Evolutionary conservation across 2,113 vertebrate genomes (phyloP).

Genomic region (Hippolais icterina): DNA sequence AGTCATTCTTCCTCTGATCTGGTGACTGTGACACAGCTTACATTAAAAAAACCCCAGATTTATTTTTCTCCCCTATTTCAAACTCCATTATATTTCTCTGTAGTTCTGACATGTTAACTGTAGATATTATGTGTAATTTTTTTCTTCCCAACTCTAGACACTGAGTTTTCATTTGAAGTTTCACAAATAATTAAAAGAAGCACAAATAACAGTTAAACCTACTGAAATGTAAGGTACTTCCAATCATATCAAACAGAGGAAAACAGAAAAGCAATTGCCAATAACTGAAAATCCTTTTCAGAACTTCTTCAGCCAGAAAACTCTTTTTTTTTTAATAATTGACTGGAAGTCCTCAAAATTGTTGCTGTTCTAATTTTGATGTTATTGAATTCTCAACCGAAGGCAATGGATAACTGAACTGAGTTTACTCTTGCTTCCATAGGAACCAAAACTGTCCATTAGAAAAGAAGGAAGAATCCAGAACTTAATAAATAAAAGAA

Average conservation of each 20-base stretch:
- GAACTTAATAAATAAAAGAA: neutral
- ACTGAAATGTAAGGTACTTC: neutral
- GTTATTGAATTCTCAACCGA: neutral
- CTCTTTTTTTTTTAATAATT: neutral
- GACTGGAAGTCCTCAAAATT: neutral
- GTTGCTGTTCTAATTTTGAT: neutral
- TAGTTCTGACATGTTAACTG: neutral
- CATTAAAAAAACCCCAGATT: neutral
- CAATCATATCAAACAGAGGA: neutral
- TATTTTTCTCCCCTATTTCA: neutral
- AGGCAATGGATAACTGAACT: neutral
- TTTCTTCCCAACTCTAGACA: neutral
- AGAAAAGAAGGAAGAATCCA: neutral
- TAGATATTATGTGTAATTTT: neutral
- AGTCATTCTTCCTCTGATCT: neutral
- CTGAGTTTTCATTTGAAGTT: neutral
- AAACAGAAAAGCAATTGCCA: neutral
- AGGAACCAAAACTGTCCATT: neutral
- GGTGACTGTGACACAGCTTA: neutral
- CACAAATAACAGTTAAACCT: neutral
- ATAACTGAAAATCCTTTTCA: neutral
- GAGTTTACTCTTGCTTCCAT: neutral
- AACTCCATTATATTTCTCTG: neutral
- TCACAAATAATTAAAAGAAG: neutral
- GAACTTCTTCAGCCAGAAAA: neutral